Percentiles rank a stretch among this genome's conserved stretches.
Evolutionary conservation across 1,140 invertebrate genomes (phyloP).

Genomic region (Apis mellifera): Amel_HAv3.1 CM009942.2:5605501-5606000

Average conservation of each 20-base stretch:
- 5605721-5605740: slow-evolving; percentile 6
- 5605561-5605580: too few relatives aligned
- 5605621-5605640: neutral
- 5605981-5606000: neutral
- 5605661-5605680: neutral
- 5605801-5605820: slow-evolving; percentile 60
- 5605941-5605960: slow-evolving; percentile 28
- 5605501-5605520: too few relatives aligned
- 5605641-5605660: neutral
- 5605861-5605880: slow-evolving; percentile 26
- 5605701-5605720: neutral
- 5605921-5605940: neutral
- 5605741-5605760: neutral
- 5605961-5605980: too few relatives aligned
- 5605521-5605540: too few relatives aligned
- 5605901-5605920: slow-evolving; percentile 47
- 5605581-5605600: too few relatives aligned
- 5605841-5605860: slow-evolving; percentile 30
- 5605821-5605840: slow-evolving; percentile 47
- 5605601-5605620: neutral
- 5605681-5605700: slow-evolving; percentile 14
- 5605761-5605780: neutral
- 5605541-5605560: too few relatives aligned
- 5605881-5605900: slow-evolving; percentile 53
- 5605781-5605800: slow-evolving; percentile 48